A percentile compares a stretch with the other conserved stretches of the same genome.
Conservation (phyloP, 2,797 vertebrate genomes). For the Acrocephalus scirpaceus region DNA sequence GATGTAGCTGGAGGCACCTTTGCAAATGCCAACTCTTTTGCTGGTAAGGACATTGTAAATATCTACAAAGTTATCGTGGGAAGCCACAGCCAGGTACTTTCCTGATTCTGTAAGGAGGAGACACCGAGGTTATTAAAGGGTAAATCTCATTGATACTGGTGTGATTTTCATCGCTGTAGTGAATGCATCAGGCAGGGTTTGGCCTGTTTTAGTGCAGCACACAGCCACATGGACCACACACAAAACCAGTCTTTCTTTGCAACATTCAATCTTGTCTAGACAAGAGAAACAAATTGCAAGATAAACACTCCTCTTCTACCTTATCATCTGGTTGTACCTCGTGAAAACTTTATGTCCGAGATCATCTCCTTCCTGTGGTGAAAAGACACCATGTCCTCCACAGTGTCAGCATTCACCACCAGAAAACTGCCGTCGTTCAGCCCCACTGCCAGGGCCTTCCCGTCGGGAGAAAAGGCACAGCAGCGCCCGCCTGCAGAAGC, state of each 20-base stretch:
- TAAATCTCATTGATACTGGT: not conserved
- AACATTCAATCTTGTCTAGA: not conserved
- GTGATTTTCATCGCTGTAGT: not conserved
- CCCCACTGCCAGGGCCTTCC: constrained; percentile 94
- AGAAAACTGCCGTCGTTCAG: constrained; percentile 95
- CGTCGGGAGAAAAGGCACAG: constrained; percentile 95
- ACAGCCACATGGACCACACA: not conserved
- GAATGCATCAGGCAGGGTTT: not conserved
- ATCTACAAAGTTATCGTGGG: constrained; percentile 95
- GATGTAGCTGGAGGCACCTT: constrained; percentile 91
- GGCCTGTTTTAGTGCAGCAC: not conserved
- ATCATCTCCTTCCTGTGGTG: constrained; percentile 97
- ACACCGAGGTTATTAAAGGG: not conserved
- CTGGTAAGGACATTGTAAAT: constrained; percentile 96
- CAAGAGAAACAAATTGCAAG: not conserved
- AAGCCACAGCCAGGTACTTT: constrained; percentile 95
- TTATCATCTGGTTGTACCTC: constrained; percentile 78
- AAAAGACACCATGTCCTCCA: constrained; percentile 98
- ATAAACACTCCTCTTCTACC: not conserved
- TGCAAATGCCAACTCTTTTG: constrained; percentile 96
- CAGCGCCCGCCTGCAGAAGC: constrained; percentile 87
- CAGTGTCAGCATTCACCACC: constrained; percentile 94
- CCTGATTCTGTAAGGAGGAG: constrained; percentile 83
- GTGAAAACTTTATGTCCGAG: constrained; percentile 94
- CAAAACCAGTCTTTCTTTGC: not conserved